Base-by-base conservation (phyloP, 2,797 vertebrate species). In the Lithobates pipiens region DNA sequence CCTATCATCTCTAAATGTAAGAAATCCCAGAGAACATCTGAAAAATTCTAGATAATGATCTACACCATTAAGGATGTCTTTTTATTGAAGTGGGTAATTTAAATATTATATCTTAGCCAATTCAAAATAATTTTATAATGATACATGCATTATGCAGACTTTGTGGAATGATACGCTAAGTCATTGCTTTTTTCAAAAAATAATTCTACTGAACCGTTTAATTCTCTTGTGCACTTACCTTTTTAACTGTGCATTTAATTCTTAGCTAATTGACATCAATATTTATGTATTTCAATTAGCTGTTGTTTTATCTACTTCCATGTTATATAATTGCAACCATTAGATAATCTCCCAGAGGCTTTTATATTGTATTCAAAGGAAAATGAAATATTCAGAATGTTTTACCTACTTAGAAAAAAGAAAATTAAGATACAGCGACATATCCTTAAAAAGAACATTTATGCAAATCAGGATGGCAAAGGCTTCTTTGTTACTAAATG, bases 171-270 rank as follows among this genome's bases (percentile, higher is more conserved):
- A 74, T 73, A 77, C 23, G 63, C 76, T 87, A 80, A 93, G 23
- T 71, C 68, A 77, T 72, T 91, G 44, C 88, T 80, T 91, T 89
- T 90, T 91, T 81, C 71, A 90, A 92, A 91, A 76, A 90, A 86
- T 88, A 90, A 89, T 92, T 91, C 85, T 90, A 85, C 88, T 91
- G 88, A 90, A 89, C 85, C 89, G 89, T 92, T 92, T 88, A 90
- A 89, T 91, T 93, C 80, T 91, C 86, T 84, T 82, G 0, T 44
- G 72, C 85, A 91, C 88, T 92, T 92, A 90, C 39, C 88, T 89
- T 93, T 91, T 91, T 88, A 93, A 91, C 86, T 82, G 85, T 89
- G 87, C 88, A 90, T 92, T 93, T 93, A 93, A 94, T 92, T 92
- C 88, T 86, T 90, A 90, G 83, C 88, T 93, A 93, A 92, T 91